Evolutionary conservation across 1,140 invertebrate genomes (phyloP).

Genomic region (Ips typographus): DNA sequence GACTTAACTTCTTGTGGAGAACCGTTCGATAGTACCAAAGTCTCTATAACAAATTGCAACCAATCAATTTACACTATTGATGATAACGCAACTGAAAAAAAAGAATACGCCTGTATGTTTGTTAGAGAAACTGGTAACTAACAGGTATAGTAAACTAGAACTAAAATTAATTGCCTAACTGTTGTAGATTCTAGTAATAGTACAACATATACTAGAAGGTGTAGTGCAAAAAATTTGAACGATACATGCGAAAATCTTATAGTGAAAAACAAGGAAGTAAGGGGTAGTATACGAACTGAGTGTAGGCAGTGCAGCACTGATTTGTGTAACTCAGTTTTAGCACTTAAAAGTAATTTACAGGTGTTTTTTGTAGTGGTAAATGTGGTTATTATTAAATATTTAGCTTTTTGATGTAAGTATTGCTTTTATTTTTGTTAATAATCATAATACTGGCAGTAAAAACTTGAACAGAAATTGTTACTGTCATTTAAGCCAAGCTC

Average conservation of each 20-base stretch:
- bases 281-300: not conserved
- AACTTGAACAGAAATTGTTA: too few species aligned
- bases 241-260: conserved; percentile 16
- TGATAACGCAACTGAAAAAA: not conserved
- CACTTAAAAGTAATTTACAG: too few species aligned
- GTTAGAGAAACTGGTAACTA: conserved; percentile 12
- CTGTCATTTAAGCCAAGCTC: too few species aligned
- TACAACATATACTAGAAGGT: conserved; percentile 18
- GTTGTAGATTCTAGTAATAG: too few species aligned
- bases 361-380: too few species aligned
- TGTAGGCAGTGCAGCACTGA: conserved; percentile 15
- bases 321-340: conserved; percentile 20
- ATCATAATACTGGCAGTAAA: too few species aligned
- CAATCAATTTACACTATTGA: conserved; percentile 17
- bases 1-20: not conserved
- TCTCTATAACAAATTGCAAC: conserved; percentile 6
- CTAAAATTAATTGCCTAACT: too few species aligned
- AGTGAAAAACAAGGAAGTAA: not conserved
- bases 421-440: too few species aligned
- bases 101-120: conserved; percentile 7
- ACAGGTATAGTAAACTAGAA: not conserved
- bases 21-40: conserved; percentile 1
- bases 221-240: conserved; percentile 13
- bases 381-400: too few species aligned
- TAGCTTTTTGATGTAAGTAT: too few species aligned